These are phyloP conservation scores for Tyto alba DNA, from an alignment of 2,113 vertebrate species.

Conservation along the genomic window DNA sequence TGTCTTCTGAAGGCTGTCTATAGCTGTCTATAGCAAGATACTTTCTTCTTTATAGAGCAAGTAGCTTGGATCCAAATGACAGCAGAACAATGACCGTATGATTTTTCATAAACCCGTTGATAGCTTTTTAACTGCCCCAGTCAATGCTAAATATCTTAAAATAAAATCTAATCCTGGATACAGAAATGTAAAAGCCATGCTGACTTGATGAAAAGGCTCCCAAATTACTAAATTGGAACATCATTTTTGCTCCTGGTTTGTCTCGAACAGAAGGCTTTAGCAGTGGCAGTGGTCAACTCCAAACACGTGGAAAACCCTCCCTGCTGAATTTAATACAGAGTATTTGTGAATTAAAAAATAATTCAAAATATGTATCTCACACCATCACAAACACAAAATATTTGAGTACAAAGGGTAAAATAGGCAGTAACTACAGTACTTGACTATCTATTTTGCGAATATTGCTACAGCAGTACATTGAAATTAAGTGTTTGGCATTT, in stretches of 20 bases:
- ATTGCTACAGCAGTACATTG: neutral
- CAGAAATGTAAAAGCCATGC: accelerated
- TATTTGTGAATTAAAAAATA: neutral
- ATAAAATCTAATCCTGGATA: neutral
- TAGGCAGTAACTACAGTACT: neutral
- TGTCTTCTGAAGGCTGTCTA: neutral
- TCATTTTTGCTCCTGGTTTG: neutral
- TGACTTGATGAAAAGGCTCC: neutral
- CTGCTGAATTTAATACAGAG: neutral
- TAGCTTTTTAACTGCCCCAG: neutral
- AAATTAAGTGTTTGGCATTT: neutral
- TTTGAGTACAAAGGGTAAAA: neutral
- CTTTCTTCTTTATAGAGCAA: neutral
- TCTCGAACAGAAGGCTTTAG: neutral
- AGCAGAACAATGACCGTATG: neutral
- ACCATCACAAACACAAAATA: neutral
- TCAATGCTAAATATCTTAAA: neutral
- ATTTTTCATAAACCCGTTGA: neutral
- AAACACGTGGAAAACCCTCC: neutral
- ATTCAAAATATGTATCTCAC: neutral
- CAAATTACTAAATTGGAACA: neutral
- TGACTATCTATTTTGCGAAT: neutral
- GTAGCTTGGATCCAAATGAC: neutral
- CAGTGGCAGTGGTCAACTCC: neutral
- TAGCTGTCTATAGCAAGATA: neutral